phyloP scores from a whole-genome alignment of 2,888 invertebrate genomes.

The Morpho deidamia region DNA sequence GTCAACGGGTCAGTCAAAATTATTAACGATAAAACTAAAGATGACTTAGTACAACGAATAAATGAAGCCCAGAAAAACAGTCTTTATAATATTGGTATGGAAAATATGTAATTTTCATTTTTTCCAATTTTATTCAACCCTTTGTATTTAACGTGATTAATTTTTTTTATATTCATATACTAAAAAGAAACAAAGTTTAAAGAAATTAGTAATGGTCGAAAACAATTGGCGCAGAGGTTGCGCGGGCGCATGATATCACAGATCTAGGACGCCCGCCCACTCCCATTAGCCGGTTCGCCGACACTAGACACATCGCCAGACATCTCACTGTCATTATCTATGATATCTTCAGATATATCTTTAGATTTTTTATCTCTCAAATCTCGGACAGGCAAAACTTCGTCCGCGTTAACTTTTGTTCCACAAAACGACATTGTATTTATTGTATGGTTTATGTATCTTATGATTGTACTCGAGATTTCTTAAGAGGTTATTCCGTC shows the following conservation, averaged over 20 bases:
- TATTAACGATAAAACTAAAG: no score
- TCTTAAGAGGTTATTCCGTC: no score
- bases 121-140: no score
- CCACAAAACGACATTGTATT: not conserved
- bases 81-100: no score
- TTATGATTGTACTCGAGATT: not conserved
- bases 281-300: constrained; percentile 45
- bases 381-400: constrained; percentile 12
- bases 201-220: not conserved
- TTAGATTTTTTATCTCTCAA: constrained; percentile 10
- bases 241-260: constrained; percentile 50
- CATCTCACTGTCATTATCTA: constrained; percentile 15
- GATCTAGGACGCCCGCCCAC: constrained; percentile 59
- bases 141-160: no score
- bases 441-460: not conserved
- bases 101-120: no score
- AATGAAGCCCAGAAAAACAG: no score
- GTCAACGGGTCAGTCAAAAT: no score
- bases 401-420: constrained; percentile 3
- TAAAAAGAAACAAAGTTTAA: no score
- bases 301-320: constrained; percentile 35
- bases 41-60: no score
- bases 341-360: constrained; percentile 1
- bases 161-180: not conserved
- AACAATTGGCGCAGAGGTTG: constrained; percentile 21